Percentiles rank a stretch among this genome's conserved stretches.
phyloP scores from a whole-genome alignment of 2,797 vertebrate species.

The Myotis daubentonii region DNA sequence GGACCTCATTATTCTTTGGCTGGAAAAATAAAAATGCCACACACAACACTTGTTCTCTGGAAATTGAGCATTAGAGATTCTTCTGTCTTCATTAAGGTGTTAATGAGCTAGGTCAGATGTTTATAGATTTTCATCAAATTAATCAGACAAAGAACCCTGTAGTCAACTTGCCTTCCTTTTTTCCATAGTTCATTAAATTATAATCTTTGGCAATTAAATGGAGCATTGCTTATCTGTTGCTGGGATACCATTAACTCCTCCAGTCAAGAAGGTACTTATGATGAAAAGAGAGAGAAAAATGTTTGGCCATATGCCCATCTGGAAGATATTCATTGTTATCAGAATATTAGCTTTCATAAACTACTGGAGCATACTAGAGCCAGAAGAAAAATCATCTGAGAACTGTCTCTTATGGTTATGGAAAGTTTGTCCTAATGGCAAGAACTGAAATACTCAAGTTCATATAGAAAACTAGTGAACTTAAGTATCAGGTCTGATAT shows the following conservation, averaged over 20 bases:
- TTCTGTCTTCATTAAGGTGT: constrained; percentile 37
- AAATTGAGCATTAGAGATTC: not conserved
- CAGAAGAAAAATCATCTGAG: not conserved
- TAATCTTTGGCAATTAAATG: constrained; percentile 65
- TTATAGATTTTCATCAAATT: constrained; percentile 76
- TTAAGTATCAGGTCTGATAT: not conserved
- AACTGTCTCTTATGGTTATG: constrained; percentile 14
- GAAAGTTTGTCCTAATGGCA: not conserved
- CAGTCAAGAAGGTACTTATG: constrained; percentile 40
- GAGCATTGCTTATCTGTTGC: constrained; percentile 62
- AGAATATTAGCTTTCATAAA: constrained; percentile 40
- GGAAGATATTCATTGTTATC: constrained; percentile 35
- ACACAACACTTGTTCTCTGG: not conserved
- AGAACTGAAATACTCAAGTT: not conserved
- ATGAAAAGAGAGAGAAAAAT: constrained; percentile 23
- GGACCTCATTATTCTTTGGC: constrained; percentile 27
- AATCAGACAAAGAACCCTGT: constrained; percentile 67
- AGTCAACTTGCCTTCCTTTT: constrained; percentile 67
- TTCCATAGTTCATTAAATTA: constrained; percentile 74
- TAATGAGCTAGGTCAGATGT: constrained; percentile 74
- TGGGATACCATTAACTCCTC: constrained; percentile 68
- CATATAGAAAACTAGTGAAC: not conserved
- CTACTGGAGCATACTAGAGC: not conserved
- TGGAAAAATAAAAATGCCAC: constrained; percentile 58
- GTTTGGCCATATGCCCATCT: constrained; percentile 53